Conservation (phyloP, 2,797 vertebrate species). For the Sebastiscus albofasciatus region DNA sequence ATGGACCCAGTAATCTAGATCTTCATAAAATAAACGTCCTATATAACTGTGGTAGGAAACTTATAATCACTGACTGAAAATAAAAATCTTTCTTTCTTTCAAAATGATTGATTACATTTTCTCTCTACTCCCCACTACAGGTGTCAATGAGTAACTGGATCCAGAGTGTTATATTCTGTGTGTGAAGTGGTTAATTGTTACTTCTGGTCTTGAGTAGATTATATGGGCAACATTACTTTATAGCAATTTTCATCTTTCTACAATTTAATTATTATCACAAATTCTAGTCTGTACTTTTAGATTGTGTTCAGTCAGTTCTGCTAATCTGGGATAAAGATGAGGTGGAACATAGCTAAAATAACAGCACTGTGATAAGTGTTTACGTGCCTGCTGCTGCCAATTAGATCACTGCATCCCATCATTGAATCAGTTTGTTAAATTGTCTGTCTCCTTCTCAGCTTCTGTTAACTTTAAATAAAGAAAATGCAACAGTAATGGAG, state of each 20-base stretch:
- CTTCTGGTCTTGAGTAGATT: slow-evolving; percentile 3
- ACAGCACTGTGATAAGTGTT: background rate
- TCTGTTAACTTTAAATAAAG: slow-evolving; percentile 58
- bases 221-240: background rate
- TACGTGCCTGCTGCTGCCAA: background rate
- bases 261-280: background rate
- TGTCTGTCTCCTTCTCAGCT: slow-evolving; percentile 24
- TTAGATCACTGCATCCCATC: slow-evolving; percentile 7
- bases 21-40: slow-evolving; percentile 90
- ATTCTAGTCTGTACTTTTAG: slow-evolving; percentile 1
- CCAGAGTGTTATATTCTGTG: background rate
- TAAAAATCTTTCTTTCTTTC: background rate
- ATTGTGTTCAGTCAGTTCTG: slow-evolving; percentile 5
- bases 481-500: slow-evolving; percentile 17
- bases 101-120: slow-evolving; percentile 5
- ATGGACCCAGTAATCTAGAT: slow-evolving; percentile 86
- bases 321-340: background rate
- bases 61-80: background rate
- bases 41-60: slow-evolving; percentile 84
- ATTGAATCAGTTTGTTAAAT: slow-evolving; percentile 4
- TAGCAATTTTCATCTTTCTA: background rate
- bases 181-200: slow-evolving; percentile 1
- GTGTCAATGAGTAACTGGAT: slow-evolving; percentile 63
- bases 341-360: background rate
- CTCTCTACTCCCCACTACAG: slow-evolving; percentile 53